Conservation (phyloP, 1,140 invertebrate species). For the Latrodectus geometricus region DNA sequence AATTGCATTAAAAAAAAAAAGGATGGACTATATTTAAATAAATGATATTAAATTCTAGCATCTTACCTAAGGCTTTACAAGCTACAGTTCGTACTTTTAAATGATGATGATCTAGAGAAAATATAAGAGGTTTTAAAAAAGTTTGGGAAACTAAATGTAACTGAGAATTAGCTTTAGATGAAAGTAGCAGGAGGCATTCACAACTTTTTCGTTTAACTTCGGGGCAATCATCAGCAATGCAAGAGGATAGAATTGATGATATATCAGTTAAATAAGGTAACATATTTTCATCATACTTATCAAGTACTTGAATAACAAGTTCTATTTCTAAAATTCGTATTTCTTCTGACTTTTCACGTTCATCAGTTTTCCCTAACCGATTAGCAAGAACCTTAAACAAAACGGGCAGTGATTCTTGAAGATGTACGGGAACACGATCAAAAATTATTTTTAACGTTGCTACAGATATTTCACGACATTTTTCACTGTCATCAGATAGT, state of each 20-base stretch:
- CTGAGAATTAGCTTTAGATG: conserved; percentile 75
- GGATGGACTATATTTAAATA: too few species aligned
- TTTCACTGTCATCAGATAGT: conserved; percentile 26
- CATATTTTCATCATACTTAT: conserved; percentile 75
- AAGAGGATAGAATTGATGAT: conserved; percentile 78
- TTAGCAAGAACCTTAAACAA: neutral
- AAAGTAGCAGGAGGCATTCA: conserved; percentile 76
- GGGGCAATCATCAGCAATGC: conserved; percentile 81
- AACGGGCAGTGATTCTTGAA: neutral
- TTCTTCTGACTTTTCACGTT: conserved; percentile 80
- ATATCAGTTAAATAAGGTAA: conserved; percentile 81
- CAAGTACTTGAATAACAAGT: conserved; percentile 77
- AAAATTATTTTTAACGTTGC: conserved; percentile 2
- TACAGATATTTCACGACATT: conserved; percentile 41
- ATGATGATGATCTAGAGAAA: conserved; percentile 83
- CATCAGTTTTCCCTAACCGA: conserved; percentile 28
- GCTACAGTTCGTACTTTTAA: conserved; percentile 80
- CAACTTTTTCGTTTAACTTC: conserved; percentile 83
- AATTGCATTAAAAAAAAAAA: too few species aligned
- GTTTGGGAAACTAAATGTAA: conserved; percentile 81
- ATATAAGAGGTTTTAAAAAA: conserved; percentile 79
- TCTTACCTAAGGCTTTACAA: conserved; percentile 78
- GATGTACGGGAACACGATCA: neutral
- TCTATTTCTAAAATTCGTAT: conserved; percentile 78
- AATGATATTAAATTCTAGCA: too few species aligned